Evolutionary conservation across 2,888 invertebrate species (phyloP).

Genomic region (Stramonita haemastoma): DNA sequence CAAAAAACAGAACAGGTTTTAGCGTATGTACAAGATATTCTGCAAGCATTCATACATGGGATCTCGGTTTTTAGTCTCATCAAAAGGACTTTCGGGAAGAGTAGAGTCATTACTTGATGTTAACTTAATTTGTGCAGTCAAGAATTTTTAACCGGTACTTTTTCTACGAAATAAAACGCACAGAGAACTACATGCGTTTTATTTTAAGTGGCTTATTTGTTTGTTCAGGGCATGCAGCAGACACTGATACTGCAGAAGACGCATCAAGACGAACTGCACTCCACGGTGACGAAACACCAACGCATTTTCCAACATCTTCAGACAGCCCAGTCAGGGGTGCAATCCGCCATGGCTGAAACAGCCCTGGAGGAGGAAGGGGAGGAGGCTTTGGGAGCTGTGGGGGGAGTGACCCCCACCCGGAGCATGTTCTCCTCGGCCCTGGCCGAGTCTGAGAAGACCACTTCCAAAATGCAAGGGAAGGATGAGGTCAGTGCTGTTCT

Average conservation of each 20-base stretch:
- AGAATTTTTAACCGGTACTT: too few species aligned
- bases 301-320: background rate
- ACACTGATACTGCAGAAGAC: background rate
- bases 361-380: background rate
- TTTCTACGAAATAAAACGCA: too few species aligned
- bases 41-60: too few species aligned
- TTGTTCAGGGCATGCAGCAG: background rate
- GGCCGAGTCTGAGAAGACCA: conserved; percentile 29
- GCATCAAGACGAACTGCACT: background rate
- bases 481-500: conserved; percentile 21
- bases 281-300: background rate
- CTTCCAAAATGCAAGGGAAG: conserved; percentile 23
- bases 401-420: background rate
- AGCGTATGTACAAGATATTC: too few species aligned
- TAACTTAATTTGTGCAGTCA: too few species aligned
- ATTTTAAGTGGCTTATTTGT: background rate
- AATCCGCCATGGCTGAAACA: background rate
- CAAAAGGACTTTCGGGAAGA: too few species aligned
- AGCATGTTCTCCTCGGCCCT: conserved; percentile 17
- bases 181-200: too few species aligned
- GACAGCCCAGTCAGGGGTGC: background rate
- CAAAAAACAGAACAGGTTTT: too few species aligned
- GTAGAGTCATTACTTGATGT: too few species aligned
- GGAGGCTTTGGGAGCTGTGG: background rate
- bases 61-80: too few species aligned